Base-by-base conservation (phyloP, 92 coral and sea anemone species). In the Zoanthus sociatus region DNA sequence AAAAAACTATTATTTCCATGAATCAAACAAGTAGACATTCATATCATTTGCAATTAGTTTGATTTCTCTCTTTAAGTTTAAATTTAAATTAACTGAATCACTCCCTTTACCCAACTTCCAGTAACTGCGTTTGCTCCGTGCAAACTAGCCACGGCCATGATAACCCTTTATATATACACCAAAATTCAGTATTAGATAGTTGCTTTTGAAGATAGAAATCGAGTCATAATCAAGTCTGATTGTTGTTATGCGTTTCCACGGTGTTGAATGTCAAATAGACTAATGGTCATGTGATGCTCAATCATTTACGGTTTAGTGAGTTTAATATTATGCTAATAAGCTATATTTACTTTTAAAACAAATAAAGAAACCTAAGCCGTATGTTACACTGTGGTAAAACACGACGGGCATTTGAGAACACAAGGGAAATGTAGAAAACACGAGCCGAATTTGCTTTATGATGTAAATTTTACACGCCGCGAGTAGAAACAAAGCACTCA, bases 51-150 rank as follows among this genome's bases (percentile, higher is more conserved):
- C 7, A 50, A 50, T 50, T 11, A 50, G 9, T 7, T 50, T 50
- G 9, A 7, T 7, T 1, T 50, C 1, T 50, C 7, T 5, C 55
- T 50, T 7, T 5, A 50, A 7, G 9, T 50, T 20, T 50, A 73
- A 42, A 31, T 51, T 48, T 50, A 73, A 42, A 31, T 51, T 48
- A 45, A 17, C 30, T 8, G 44, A n/a, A 67, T 32, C 47, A 56
- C 37, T 61, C 1, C 71, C 18, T 90, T 76, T 81, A 92, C 94
- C 94, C 94, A 92, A 47, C 94, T 92, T 18, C 94, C 94, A 5
- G 92, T 87, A 42, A 92, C 78, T 51, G 32, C 46, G 50, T 86
- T 92, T 53, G 84, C 60, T 69, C 86, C 92, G 53, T 75, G 81
- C 58, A 79, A 71, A 68, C 77, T 78, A 51, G 91, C 67, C 31